These are phyloP conservation scores for Akabosia matsudoensis DNA, from an alignment of 1,140 invertebrate species.

Conservation along the genomic window DNA sequence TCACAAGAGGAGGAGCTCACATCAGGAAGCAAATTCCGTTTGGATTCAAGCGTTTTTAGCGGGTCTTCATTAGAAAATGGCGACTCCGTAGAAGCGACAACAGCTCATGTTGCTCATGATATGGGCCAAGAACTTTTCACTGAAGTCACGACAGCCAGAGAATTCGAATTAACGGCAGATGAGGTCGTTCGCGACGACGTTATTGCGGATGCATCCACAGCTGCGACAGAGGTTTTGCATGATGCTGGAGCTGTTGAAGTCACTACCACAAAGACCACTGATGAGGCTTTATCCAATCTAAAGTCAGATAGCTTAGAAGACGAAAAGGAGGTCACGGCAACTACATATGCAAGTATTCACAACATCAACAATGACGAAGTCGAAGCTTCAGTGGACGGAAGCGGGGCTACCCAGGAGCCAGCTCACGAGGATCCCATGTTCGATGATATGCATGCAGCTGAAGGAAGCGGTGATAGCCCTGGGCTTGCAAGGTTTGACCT, in stretches of 20 bases:
- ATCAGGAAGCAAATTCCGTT: slow-evolving; percentile 33
- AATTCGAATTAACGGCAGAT: too few relatives aligned
- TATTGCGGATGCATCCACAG: background rate
- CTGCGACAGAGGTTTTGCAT: background rate
- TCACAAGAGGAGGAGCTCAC: background rate
- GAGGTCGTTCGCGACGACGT: too few relatives aligned
- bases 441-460: too few relatives aligned
- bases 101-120: slow-evolving; percentile 40
- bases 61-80: slow-evolving; percentile 46
- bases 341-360: too few relatives aligned
- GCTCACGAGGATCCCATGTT: too few relatives aligned
- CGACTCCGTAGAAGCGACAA: slow-evolving; percentile 42
- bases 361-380: too few relatives aligned
- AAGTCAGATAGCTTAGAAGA: background rate
- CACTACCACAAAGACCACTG: background rate
- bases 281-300: background rate
- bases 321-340: too few relatives aligned
- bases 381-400: too few relatives aligned
- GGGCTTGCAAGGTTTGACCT: too few relatives aligned
- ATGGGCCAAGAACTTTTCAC: slow-evolving; percentile 48
- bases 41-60: slow-evolving; percentile 37
- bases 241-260: background rate
- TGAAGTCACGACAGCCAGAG: slow-evolving; percentile 30
- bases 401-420: too few relatives aligned
- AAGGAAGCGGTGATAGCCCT: too few relatives aligned